Evolutionary conservation across 2,888 invertebrate genomes (phyloP).

Genomic region (Harpalus rubripes): DNA sequence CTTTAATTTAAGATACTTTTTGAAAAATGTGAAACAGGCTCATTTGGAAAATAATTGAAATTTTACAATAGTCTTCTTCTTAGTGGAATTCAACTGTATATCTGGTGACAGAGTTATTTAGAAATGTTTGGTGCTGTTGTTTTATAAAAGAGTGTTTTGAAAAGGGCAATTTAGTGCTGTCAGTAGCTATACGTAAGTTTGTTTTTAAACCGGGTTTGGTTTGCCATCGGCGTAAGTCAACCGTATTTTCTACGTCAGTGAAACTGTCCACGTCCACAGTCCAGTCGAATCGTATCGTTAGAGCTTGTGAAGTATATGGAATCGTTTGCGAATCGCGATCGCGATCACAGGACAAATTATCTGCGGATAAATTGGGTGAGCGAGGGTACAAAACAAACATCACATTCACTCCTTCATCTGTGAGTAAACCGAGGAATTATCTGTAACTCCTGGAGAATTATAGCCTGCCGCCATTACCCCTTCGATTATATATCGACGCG

Average conservation of each 20-base stretch:
- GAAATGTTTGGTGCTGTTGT: too few relatives aligned
- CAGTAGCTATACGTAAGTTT: neutral
- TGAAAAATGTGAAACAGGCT: too few relatives aligned
- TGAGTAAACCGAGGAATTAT: constrained; percentile 32
- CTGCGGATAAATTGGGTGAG: constrained; percentile 20
- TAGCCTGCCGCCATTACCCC: constrained; percentile 12
- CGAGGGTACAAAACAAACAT: constrained; percentile 44
- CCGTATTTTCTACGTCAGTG: constrained; percentile 15
- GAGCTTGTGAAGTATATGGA: constrained; percentile 5
- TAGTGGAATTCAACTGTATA: too few relatives aligned
- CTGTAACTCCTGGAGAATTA: constrained; percentile 31
- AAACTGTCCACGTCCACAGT: constrained; percentile 11
- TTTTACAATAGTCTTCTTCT: too few relatives aligned
- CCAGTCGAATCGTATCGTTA: neutral
- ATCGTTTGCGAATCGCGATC: constrained; percentile 33
- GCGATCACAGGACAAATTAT: constrained; percentile 23
- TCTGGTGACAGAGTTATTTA: too few relatives aligned
- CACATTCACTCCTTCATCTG: constrained; percentile 42
- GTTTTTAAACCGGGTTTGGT: neutral
- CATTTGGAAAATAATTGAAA: too few relatives aligned
- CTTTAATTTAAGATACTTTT: too few relatives aligned
- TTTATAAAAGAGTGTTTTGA: neutral
- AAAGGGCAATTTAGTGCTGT: neutral
- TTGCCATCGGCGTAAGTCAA: constrained; percentile 2
- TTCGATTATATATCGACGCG: constrained; percentile 42